Evolutionary conservation across 2,113 vertebrate genomes (phyloP), one percentile per base, ranked within the genome.

Genomic region (Ammodytes dubius): DNA sequence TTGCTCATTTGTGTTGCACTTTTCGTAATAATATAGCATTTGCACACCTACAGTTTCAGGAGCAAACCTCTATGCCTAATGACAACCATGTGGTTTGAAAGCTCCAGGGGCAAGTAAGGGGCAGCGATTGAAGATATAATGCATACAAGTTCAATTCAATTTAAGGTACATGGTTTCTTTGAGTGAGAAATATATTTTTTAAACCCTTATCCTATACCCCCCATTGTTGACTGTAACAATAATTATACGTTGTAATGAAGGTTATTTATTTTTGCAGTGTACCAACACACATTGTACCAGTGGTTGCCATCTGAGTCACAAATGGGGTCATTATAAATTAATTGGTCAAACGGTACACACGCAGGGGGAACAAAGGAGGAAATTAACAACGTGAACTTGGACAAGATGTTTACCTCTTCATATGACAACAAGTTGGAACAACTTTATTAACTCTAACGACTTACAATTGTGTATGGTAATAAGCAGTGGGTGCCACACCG

Each of bases 331-430:
- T 70, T 74, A 64, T 17, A 77, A 72, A 83, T 68, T 27, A 78
- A 84, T 57, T 70, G 52, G 81, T 80, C 63, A 65, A 72, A 68
- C 69, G 46, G 11, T 59, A 60, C 64, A 60, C 64, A 49, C 68
- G 43, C 60, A 40, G 50, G 37, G 27, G 54, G 43, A 64, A 71
- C 64, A 65, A 78, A 67, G 19, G 13, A 68, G 73, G 59, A 69
- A 79, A 87, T 77, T 52, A 79, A 59, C 65, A 4, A 40, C 54
- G 8, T 67, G 54, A 42, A 66, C 61, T 70, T 70, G 17, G 12
- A 39, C 49, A 42, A 69, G 37, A 64, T 45, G 53, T 85, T 81
- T 63, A 77, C 74, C 67, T 61, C 40, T 27, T 27, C 27, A 27
- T 27, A 54, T 67, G 40, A 40, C 60, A 73, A 27, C 27, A 27